Evolutionary conservation across 2,113 vertebrate species (phyloP), one percentile per base, ranked within the genome.

Genomic region (Nothobranchius kuhntae): DNA sequence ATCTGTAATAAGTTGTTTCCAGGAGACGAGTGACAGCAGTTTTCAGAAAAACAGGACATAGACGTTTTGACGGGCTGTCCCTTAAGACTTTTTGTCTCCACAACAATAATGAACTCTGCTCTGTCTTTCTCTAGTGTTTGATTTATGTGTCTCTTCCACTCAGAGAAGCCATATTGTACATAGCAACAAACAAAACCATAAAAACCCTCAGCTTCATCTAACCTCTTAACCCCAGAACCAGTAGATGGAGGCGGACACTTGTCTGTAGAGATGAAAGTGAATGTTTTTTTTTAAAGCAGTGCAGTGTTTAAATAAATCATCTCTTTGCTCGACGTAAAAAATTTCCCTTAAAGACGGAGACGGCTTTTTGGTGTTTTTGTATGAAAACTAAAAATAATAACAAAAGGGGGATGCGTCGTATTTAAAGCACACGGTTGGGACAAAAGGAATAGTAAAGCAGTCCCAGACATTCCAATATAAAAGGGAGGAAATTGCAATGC

Each of bases 111-210:
- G 63, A 88, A 86, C 77, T 86, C 85, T 50, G 59, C 78, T 81
- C 60, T 63, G 75, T 85, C 80, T 89, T 82, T 76, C 78, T 82
- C 65, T 68, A 65, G 73, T 82, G 76, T 84, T 51, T 82, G 83
- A 85, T 86, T 83, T 89, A 80, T 84, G 84, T 87, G 81, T 90
- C 91, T 90, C 91, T 91, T 88, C 89, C 89, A 86, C 86, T 91
- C 89, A 88, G 91, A 91, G 91, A 93, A 94, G 93, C 93, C 93
- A 94, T 94, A 94, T 78, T 91, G 91, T 92, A 92, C 17, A 92
- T 92, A 91, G 84, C 53, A 42, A 58, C 55, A 81, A 75, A 90
- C 78, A 77, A 86, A 86, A 89, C 90, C 91, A 90, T 90, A 73
- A 84, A 85, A 77, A 88, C 84, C 87, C 86, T 89, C 84, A 89